phyloP scores from a whole-genome alignment of 64 coral and sea anemone species.

The Platygyra sinensis region DNA sequence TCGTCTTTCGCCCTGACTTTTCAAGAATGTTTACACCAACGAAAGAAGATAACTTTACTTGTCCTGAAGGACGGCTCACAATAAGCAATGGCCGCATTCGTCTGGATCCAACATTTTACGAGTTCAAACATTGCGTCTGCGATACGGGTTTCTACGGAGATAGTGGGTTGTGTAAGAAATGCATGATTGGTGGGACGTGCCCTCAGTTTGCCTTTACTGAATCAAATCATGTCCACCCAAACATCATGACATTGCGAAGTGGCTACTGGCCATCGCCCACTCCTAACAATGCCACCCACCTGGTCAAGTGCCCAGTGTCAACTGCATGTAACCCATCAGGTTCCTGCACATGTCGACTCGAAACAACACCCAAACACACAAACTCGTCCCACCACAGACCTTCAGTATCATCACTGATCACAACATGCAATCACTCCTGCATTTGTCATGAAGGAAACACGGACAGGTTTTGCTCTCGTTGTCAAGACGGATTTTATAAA shows the following conservation, averaged over 20 bases:
- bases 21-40: conserved; percentile 5
- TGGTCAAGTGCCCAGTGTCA: conserved; percentile 6
- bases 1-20: conserved; percentile 8
- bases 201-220: too few relatives aligned
- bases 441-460: conserved; percentile 12
- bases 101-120: conserved; percentile 35
- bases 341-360: neutral
- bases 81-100: conserved; percentile 29
- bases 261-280: conserved; percentile 56
- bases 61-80: conserved; percentile 33
- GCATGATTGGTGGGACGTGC: conserved; percentile 24
- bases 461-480: conserved; percentile 11
- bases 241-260: conserved; percentile 1
- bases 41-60: conserved; percentile 6
- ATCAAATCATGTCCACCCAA: neutral
- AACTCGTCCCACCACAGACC: neutral
- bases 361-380: neutral
- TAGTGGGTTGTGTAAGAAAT: conserved; percentile 19
- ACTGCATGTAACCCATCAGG: neutral
- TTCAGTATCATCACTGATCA: neutral
- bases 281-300: conserved; percentile 32
- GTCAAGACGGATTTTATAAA: conserved; percentile 10
- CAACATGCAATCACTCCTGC: neutral
- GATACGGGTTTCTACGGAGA: conserved; percentile 33
- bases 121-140: conserved; percentile 22